A percentile compares a stretch with the other conserved stretches of the same genome.
Evolutionary conservation across 2,113 vertebrate genomes (phyloP).

Genomic region (Patagioenas fasciata): DNA sequence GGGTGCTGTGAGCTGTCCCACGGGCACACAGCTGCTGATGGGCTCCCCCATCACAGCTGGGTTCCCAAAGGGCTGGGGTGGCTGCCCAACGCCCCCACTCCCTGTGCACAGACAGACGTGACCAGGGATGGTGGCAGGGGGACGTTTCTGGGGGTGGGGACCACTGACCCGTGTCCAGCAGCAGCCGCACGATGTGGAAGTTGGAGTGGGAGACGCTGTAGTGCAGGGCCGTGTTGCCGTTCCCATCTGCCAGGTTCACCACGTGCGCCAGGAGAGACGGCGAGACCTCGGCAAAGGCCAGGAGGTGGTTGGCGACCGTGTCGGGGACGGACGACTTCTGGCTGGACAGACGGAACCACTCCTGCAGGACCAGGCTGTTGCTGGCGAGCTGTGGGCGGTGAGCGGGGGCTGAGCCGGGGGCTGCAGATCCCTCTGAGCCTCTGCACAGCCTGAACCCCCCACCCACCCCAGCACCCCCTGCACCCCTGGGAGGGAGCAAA

Average conservation of each 20-base stretch:
- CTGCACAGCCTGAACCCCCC: accelerated
- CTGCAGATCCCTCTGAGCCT: accelerated
- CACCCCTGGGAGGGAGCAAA: not conserved
- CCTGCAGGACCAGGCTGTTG: conserved; percentile 84
- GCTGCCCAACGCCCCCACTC: not conserved
- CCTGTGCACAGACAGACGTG: not conserved
- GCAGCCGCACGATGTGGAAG: conserved; percentile 85
- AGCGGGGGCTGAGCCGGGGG: not conserved
- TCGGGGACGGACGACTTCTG: conserved; percentile 81
- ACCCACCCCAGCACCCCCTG: accelerated
- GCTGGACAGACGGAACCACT: conserved; percentile 94
- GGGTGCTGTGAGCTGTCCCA: not conserved
- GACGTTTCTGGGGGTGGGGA: not conserved
- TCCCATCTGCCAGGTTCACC: conserved; percentile 91
- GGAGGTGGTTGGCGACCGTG: conserved; percentile 82
- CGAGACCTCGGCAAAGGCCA: conserved; percentile 83
- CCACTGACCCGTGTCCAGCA: conserved; percentile 88
- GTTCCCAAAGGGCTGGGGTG: not conserved
- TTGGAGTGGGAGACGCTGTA: conserved; percentile 98
- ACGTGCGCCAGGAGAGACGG: conserved; percentile 81
- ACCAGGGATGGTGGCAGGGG: not conserved
- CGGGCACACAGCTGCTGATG: not conserved
- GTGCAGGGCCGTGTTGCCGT: conserved; percentile 94
- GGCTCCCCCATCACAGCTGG: not conserved
- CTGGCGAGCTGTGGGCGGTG: conserved; percentile 75